phyloP scores from a whole-genome alignment of 2,888 invertebrate genomes.

The Eupithecia abbreviata region DNA sequence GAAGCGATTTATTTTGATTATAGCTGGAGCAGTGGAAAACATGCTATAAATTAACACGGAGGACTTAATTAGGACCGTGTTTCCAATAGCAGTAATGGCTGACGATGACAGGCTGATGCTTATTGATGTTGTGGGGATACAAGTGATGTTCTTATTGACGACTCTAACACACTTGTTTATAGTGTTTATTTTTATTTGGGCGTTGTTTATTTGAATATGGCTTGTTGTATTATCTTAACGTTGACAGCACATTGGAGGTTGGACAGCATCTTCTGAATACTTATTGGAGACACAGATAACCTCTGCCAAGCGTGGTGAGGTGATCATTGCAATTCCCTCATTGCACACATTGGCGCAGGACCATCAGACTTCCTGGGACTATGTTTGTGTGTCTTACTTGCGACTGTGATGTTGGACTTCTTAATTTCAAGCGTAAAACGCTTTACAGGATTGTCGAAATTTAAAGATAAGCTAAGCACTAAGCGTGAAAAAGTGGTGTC shows the following conservation, averaged over 20 bases:
- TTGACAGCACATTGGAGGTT: not conserved
- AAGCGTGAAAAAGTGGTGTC: not conserved
- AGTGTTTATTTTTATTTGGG: not conserved
- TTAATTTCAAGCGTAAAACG: not conserved
- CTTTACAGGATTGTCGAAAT: not conserved
- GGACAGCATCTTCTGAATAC: not conserved
- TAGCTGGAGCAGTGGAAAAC: slow-evolving; percentile 72
- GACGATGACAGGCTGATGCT: slow-evolving; percentile 72
- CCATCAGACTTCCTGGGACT: too few relatives aligned
- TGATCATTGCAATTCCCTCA: too few relatives aligned
- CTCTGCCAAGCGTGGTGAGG: too few relatives aligned
- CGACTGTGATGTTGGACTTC: too few relatives aligned
- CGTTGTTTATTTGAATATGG: not conserved
- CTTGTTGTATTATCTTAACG: not conserved
- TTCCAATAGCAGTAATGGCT: slow-evolving; percentile 79
- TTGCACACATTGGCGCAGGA: too few relatives aligned
- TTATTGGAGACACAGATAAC: too few relatives aligned
- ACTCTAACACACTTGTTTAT: not conserved
- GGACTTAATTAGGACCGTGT: slow-evolving; percentile 79
- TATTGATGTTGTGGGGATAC: slow-evolving; percentile 70
- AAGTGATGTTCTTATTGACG: slow-evolving; percentile 50
- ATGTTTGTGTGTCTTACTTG: too few relatives aligned
- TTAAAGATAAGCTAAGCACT: not conserved
- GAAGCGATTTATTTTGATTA: slow-evolving; percentile 81
- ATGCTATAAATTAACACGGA: slow-evolving; percentile 78